Evolutionary conservation across 1,140 invertebrate species (phyloP).

Genomic region (Drosophila gunungcola): DNA sequence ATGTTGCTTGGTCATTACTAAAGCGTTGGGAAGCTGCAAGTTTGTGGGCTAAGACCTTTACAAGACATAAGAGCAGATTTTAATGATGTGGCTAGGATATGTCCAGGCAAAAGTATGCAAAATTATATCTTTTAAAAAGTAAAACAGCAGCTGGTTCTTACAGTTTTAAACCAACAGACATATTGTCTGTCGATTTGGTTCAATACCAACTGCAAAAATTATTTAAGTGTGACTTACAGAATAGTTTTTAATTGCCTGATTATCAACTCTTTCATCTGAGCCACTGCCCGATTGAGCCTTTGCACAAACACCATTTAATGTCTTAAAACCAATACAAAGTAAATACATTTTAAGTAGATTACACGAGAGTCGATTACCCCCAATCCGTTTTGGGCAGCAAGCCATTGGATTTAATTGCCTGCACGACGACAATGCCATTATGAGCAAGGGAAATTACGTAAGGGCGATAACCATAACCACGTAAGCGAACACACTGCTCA

Average conservation of each 20-base stretch:
- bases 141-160: no score
- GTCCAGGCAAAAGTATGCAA: background rate
- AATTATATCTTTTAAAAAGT: background rate
- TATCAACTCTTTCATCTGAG: background rate
- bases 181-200: background rate
- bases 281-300: background rate
- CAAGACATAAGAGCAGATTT: conserved; percentile 21
- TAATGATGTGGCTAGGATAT: conserved; percentile 23
- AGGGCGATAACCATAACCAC: conserved; percentile 73
- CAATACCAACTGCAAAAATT: no score
- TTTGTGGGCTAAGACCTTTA: conserved; percentile 20
- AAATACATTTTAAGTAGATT: conserved; percentile 35
- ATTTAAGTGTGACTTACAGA: no score
- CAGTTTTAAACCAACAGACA: no score
- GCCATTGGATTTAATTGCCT: conserved; percentile 43
- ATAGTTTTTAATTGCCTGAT: no score
- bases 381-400: conserved; percentile 25
- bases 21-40: conserved; percentile 25
- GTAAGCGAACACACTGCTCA: conserved; percentile 55
- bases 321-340: conserved; percentile 5
- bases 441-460: conserved; percentile 66
- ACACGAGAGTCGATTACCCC: conserved; percentile 15
- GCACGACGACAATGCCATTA: conserved; percentile 42
- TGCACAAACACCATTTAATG: conserved; percentile 3
- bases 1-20: conserved; percentile 30